These are phyloP conservation scores for Nomada ferruginata DNA, from an alignment of 2,888 invertebrate species.

Conservation along the genomic window DNA sequence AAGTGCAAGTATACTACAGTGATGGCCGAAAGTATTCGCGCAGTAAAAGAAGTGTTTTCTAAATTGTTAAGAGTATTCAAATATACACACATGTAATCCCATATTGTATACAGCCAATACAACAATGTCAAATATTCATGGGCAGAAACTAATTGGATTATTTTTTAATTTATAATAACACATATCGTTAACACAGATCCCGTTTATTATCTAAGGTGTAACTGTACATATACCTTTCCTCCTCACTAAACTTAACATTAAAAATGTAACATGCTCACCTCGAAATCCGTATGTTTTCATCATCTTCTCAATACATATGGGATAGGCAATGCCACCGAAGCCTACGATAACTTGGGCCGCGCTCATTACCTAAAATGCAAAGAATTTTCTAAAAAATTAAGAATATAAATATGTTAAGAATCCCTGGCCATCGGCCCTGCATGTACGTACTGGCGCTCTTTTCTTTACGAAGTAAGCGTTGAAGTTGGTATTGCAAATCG, in stretches of 20 bases:
- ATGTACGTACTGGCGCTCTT: constrained; percentile 85
- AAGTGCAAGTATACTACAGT: no score
- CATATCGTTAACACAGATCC: no score
- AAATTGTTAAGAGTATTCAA: no score
- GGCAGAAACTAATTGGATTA: no score
- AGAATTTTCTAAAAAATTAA: constrained; percentile 28
- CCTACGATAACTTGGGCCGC: constrained; percentile 90
- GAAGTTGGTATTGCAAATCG: constrained; percentile 90
- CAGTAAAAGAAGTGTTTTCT: no score
- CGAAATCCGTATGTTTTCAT: constrained; percentile 89
- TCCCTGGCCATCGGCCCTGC: not conserved
- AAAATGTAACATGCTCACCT: constrained; percentile 82
- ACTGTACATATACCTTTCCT: no score
- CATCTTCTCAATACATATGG: constrained; percentile 87
- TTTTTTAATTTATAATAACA: no score
- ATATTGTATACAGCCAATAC: no score
- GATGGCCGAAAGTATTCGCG: no score
- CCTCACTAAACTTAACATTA: not conserved
- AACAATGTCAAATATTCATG: no score
- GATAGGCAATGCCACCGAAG: constrained; percentile 89
- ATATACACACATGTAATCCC: no score
- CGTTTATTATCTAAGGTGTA: no score
- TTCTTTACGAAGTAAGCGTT: constrained; percentile 90
- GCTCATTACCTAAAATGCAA: constrained; percentile 87
- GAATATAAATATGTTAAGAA: constrained; percentile 14